Conservation (phyloP, 2,888 invertebrate genomes). For the Drosophila ezoana region DNA sequence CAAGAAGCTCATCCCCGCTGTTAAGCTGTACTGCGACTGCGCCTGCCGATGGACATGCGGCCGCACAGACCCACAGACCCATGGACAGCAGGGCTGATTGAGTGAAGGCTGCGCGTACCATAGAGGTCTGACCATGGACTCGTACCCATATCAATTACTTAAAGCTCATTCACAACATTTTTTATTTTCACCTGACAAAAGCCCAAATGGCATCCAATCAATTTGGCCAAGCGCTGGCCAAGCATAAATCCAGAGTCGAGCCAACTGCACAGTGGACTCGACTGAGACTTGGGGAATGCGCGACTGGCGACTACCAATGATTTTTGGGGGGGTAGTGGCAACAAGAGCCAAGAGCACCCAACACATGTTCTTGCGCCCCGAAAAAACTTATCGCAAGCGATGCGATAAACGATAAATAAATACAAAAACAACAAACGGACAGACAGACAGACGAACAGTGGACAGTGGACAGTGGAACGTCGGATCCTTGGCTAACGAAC, state of each 20-base stretch:
- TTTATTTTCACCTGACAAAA: constrained; percentile 84
- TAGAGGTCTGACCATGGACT: constrained; percentile 23
- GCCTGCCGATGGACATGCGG: constrained; percentile 32
- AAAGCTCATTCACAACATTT: constrained; percentile 83
- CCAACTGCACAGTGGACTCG: constrained; percentile 21
- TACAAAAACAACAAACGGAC: constrained; percentile 50
- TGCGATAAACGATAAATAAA: constrained; percentile 81
- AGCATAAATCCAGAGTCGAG: constrained; percentile 43
- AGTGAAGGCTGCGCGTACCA: constrained; percentile 57
- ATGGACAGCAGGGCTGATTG: constrained; percentile 56
- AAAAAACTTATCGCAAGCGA: constrained; percentile 80
- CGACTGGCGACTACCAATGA: constrained; percentile 43
- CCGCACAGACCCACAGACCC: constrained; percentile 1
- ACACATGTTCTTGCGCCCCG: constrained; percentile 84
- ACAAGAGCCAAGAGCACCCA: constrained; percentile 66
- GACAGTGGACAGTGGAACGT: constrained; percentile 7
- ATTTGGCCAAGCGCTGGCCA: constrained; percentile 61
- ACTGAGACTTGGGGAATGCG: constrained; percentile 38
- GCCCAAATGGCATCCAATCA: constrained; percentile 81
- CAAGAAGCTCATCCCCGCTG: constrained; percentile 68
- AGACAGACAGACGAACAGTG: constrained; percentile 2
- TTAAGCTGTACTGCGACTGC: constrained; percentile 47
- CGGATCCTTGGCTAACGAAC: constrained; percentile 39
- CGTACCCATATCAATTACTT: constrained; percentile 84
- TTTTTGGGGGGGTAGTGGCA: constrained; percentile 59